phyloP scores from a whole-genome alignment of 35 echinoderm and acorn worm species.

The Heliocidaris erythrogramma region DNA sequence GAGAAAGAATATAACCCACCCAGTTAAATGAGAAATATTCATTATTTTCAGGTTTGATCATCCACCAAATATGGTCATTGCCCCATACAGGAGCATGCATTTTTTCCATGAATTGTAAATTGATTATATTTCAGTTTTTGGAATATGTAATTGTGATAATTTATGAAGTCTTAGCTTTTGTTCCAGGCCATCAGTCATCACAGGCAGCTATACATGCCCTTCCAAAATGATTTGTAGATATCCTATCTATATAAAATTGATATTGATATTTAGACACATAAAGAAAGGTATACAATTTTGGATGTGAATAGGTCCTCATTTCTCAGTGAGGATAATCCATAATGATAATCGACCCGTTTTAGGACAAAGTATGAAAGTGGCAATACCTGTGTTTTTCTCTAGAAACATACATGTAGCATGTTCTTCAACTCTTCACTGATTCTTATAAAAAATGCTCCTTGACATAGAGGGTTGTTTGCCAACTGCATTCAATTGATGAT shows the following conservation, averaged over 20 bases:
- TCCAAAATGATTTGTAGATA: not conserved
- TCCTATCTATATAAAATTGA: not conserved
- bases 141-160: too few relatives aligned
- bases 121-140: not conserved
- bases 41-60: slow-evolving; percentile 6
- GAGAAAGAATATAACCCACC: not conserved
- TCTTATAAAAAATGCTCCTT: too few relatives aligned
- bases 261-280: not conserved
- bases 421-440: too few relatives aligned
- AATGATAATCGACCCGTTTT: too few relatives aligned
- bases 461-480: not conserved
- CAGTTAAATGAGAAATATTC: not conserved
- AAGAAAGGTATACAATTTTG: too few relatives aligned
- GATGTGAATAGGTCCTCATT: not conserved
- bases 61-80: not conserved
- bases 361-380: not conserved
- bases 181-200: not conserved
- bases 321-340: not conserved
- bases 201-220: not conserved
- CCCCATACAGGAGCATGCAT: not conserved
- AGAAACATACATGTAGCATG: too few relatives aligned
- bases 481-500: not conserved
- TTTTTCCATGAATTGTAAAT: not conserved
- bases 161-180: not conserved
- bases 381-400: not conserved